Evolutionary conservation across 2,797 vertebrate genomes (phyloP), one percentile per base, ranked within the genome.

Genomic region (Pitangus sulphuratus): DNA sequence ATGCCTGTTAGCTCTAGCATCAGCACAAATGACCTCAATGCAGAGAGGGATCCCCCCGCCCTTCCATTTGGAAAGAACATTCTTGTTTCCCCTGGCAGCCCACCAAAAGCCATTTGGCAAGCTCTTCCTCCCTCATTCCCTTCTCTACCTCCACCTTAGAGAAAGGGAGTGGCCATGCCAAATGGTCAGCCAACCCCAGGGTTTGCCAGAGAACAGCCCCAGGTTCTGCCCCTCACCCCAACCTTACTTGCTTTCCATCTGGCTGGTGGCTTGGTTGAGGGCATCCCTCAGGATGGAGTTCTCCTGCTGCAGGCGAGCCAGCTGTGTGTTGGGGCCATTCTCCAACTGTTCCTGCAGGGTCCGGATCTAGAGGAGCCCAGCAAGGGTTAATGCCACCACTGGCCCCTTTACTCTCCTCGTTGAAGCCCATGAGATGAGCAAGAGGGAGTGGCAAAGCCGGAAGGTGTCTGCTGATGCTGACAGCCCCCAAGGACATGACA

Each of bases 221-320:
- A 42, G 12, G 14, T 40, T 82, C 45, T 64, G 21, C 5, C 22
- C 47, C 19, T 8, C 0, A 0, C 14, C 56, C 68, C 4, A 1
- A 35, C 28, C 98, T 98, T 98, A 99, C 99, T 99, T 99, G 99
- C 99, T 99, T 97, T 99, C 99, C 30, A 97, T 98, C 98, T 99
- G 99, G 98, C 99, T 99, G 1, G 99, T 99, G 69, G 99, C 99
- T 97, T 99, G 99, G 97, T 99, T 99, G 93, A 99, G 98, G 28
- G 99, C 99, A 0, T 99, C 99, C 25, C 99, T 98, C 68, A 99
- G 98, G 94, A 99, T 99, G 44, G 99, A 99, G 97, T 99, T 99
- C 97, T 99, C 99, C 97, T 99, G 99, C 97, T 99, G 99, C 39
- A 99, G 97, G 64, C 99, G 99, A 83, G 99, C 98, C 75, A 99